Percentiles rank a stretch among this genome's conserved stretches.
These are phyloP conservation scores for Notolepis coatsorum DNA, from an alignment of 2,797 vertebrate species.

Conservation along the genomic window DNA sequence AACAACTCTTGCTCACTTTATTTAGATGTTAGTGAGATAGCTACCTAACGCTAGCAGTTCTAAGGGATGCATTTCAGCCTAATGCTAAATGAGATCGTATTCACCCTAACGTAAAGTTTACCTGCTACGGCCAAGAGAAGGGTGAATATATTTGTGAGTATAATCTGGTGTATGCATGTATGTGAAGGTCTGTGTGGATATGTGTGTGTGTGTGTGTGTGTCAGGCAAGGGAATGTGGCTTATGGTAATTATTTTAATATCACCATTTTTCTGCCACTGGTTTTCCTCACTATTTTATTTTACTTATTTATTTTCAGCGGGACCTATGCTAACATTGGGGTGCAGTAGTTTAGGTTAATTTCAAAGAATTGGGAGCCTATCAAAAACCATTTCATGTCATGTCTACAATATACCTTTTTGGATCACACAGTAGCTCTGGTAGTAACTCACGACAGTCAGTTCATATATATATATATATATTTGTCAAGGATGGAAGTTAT, in stretches of 20 bases:
- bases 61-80: slow-evolving; percentile 52
- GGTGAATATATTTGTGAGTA: slow-evolving; percentile 13
- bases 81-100: slow-evolving; percentile 43
- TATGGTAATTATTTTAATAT: neutral
- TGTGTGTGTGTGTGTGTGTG: slow-evolving; percentile 22
- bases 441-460: too few relatives aligned
- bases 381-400: slow-evolving; percentile 19
- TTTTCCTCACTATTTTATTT: too few relatives aligned
- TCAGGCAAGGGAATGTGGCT: slow-evolving; percentile 21
- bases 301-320: too few relatives aligned
- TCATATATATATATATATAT: neutral
- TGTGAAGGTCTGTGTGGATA: neutral
- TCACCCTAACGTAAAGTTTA: slow-evolving; percentile 23
- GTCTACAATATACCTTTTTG: neutral
- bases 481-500: too few relatives aligned
- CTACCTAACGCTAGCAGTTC: slow-evolving; percentile 30
- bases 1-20: slow-evolving; percentile 30
- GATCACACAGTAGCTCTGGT: neutral
- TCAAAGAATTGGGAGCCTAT: neutral
- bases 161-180: slow-evolving; percentile 9
- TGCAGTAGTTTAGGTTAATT: neutral
- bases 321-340: too few relatives aligned
- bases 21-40: slow-evolving; percentile 17
- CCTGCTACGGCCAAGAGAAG: too few relatives aligned
- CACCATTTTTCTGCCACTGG: too few relatives aligned